These are phyloP conservation scores for Origma solitaria DNA, from an alignment of 2,113 vertebrate species.

Conservation along the genomic window DNA sequence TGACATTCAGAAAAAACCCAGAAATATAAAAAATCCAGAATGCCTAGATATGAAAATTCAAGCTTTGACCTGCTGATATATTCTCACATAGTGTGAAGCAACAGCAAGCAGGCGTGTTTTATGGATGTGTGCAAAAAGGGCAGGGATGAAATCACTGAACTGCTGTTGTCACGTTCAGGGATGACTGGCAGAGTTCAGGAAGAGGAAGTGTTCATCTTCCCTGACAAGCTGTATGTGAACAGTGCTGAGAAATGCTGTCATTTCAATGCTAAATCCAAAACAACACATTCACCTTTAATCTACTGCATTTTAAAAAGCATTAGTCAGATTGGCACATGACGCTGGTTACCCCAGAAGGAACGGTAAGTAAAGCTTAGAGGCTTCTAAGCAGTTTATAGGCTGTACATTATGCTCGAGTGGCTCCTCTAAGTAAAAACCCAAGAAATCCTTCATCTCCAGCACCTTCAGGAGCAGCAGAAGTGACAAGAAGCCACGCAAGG, in stretches of 20 bases:
- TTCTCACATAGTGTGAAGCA: rapidly evolving
- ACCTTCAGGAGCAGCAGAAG: background rate
- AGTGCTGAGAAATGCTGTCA: background rate
- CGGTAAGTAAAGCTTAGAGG: conserved; percentile 31
- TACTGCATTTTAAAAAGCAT: conserved; percentile 51
- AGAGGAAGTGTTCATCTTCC: background rate
- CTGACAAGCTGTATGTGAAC: background rate
- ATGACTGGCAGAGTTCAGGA: background rate
- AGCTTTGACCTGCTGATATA: background rate
- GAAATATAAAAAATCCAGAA: background rate
- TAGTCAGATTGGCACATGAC: conserved; percentile 37
- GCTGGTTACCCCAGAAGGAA: conserved; percentile 28
- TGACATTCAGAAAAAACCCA: background rate
- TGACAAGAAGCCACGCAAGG: background rate
- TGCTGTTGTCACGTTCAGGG: background rate
- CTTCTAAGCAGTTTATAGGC: conserved; percentile 35
- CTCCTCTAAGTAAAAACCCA: background rate
- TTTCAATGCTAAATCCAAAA: conserved; percentile 17
- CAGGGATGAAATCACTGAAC: background rate
- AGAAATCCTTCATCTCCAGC: background rate
- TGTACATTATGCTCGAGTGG: background rate
- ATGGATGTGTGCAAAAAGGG: background rate
- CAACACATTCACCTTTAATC: conserved; percentile 40
- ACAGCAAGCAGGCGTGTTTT: background rate
- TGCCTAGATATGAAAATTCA: background rate